phyloP scores from a whole-genome alignment of 2,113 vertebrate genomes.

The Elgaria multicarinata region DNA sequence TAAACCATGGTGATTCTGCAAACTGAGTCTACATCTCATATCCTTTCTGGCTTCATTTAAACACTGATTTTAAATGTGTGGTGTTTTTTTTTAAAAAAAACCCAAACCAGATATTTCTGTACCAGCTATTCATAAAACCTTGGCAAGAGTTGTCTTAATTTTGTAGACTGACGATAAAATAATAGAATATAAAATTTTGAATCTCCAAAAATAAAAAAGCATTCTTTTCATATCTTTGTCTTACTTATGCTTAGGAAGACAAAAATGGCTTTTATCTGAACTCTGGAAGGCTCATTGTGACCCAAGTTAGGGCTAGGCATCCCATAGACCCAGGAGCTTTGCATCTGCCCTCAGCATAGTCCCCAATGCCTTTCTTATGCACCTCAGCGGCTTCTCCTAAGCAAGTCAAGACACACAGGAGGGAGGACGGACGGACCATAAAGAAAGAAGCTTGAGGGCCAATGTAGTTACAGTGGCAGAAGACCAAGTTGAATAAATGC shows the following conservation, averaged over 20 bases:
- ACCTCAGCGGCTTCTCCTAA: neutral
- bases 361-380: neutral
- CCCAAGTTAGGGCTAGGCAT: neutral
- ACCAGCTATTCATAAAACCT: neutral
- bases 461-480: too few relatives aligned
- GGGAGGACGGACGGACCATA: neutral
- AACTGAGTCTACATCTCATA: neutral
- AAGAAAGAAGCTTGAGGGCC: neutral
- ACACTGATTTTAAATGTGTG: neutral
- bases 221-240: neutral
- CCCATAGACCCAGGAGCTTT: too few relatives aligned
- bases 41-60: neutral
- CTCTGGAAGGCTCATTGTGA: neutral
- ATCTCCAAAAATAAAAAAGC: neutral
- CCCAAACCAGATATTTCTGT: too few relatives aligned
- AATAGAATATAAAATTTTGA: neutral
- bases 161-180: neutral
- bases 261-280: neutral
- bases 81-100: too few relatives aligned
- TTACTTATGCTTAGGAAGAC: neutral
- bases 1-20: too few relatives aligned
- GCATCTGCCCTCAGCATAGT: neutral
- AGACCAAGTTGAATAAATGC: too few relatives aligned
- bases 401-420: neutral
- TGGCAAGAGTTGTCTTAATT: neutral